These are phyloP conservation scores for Helleia helle DNA, from an alignment of 2,888 invertebrate species.

Conservation along the genomic window DNA sequence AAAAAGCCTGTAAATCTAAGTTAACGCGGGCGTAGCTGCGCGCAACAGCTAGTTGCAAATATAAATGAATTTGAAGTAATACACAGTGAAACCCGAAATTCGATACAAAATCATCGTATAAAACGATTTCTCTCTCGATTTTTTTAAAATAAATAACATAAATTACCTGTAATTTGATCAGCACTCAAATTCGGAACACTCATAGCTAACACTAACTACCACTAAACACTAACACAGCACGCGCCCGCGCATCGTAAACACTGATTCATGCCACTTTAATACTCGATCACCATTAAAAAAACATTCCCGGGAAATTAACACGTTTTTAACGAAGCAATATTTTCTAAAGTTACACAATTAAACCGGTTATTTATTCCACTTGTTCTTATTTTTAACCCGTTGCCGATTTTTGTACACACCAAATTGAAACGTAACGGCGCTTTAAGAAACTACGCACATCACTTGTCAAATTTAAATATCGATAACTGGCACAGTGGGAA, in stretches of 20 bases:
- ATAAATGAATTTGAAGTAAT: no score
- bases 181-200: slow-evolving; percentile 66
- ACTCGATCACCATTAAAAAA: slow-evolving; percentile 44
- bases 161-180: slow-evolving; percentile 58
- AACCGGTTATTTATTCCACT: slow-evolving; percentile 17
- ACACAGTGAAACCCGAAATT: no score
- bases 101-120: no score
- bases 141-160: no score
- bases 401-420: slow-evolving; percentile 21
- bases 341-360: slow-evolving; percentile 23
- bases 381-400: slow-evolving; percentile 26
- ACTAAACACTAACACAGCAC: slow-evolving; percentile 29
- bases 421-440: not conserved
- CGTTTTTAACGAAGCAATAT: slow-evolving; percentile 25
- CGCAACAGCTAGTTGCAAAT: no score
- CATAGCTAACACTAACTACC: slow-evolving; percentile 41
- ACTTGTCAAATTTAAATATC: slow-evolving; percentile 6
- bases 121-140: no score
- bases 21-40: no score
- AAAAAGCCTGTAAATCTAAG: no score
- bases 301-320: slow-evolving; percentile 46
- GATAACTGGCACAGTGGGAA: not conserved
- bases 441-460: slow-evolving; percentile 16
- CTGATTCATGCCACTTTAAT: slow-evolving; percentile 54
- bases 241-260: slow-evolving; percentile 43